Percentiles rank a stretch among this genome's conserved stretches.
These are phyloP conservation scores for Geothlypis trichas DNA, from an alignment of 2,113 vertebrate species.

Conservation along the genomic window DNA sequence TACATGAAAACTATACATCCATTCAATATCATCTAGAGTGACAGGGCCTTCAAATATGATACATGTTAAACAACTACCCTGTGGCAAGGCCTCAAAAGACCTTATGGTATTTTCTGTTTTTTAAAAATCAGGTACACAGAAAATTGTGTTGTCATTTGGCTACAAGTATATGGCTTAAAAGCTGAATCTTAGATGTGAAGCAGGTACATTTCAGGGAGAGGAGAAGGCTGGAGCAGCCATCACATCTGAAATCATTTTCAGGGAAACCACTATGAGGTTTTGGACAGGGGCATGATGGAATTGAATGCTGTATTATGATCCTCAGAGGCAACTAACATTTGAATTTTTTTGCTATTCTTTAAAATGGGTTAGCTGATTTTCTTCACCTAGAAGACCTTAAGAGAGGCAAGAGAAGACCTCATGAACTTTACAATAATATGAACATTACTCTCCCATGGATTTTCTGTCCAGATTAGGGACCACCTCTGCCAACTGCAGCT, in stretches of 20 bases:
- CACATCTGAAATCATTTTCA: neutral
- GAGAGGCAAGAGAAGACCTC: neutral
- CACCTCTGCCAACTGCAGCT: neutral
- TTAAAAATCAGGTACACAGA: constrained; percentile 64
- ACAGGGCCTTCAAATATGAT: constrained; percentile 51
- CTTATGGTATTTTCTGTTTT: constrained; percentile 64
- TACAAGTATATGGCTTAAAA: constrained; percentile 17
- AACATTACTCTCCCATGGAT: neutral
- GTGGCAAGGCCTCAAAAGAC: constrained; percentile 61
- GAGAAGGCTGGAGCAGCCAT: neutral
- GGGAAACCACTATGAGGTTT: neutral
- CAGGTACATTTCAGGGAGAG: constrained; percentile 16
- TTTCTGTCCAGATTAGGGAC: neutral
- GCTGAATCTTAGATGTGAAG: neutral
- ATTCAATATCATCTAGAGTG: constrained; percentile 37
- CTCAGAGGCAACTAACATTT: neutral
- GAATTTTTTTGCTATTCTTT: neutral
- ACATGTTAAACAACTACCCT: constrained; percentile 67
- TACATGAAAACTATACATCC: constrained; percentile 31
- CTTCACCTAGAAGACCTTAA: neutral
- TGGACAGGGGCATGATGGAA: neutral
- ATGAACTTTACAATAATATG: neutral
- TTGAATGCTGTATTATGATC: neutral
- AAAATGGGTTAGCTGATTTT: neutral
- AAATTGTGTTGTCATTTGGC: constrained; percentile 64